Percentiles rank a stretch among this genome's conserved stretches.
Evolutionary conservation across 2,888 invertebrate species (phyloP).

Genomic region (Drosophila multiciliata): DNA sequence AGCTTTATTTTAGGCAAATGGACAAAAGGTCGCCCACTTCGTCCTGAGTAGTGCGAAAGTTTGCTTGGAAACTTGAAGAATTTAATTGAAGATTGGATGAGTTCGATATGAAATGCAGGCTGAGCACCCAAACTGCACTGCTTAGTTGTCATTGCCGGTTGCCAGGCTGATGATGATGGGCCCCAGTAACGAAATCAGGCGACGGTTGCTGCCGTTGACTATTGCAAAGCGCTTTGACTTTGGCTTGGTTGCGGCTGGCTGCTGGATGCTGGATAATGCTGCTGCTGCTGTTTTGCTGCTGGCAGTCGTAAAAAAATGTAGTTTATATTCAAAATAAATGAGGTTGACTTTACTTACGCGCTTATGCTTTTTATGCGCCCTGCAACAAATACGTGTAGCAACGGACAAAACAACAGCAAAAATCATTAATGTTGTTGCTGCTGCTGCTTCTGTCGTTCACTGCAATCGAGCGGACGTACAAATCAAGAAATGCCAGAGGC

Average conservation of each 20-base stretch:
- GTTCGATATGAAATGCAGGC: conserved; percentile 5
- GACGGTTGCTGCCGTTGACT: conserved; percentile 50
- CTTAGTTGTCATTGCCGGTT: conserved; percentile 28
- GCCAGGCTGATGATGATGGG: conserved; percentile 20
- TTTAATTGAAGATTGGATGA: not conserved
- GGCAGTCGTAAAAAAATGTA: conserved; percentile 79
- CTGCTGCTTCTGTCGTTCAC: conserved; percentile 33
- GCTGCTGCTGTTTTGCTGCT: conserved; percentile 46
- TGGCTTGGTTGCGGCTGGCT: conserved; percentile 35
- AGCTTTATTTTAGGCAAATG: not conserved
- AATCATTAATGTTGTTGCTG: conserved; percentile 50
- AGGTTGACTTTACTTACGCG: conserved; percentile 80
- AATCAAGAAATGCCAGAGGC: conserved; percentile 66
- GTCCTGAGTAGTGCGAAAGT: not conserved
- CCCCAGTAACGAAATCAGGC: conserved; percentile 33
- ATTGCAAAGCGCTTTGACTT: conserved; percentile 69
- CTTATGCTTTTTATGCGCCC: conserved; percentile 80
- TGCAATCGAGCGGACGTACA: conserved; percentile 45
- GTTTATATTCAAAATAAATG: conserved; percentile 80
- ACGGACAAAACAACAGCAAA: conserved; percentile 24
- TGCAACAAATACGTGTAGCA: conserved; percentile 64
- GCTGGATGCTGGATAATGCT: conserved; percentile 28
- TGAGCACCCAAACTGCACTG: conserved; percentile 23
- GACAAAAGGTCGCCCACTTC: conserved; percentile 9
- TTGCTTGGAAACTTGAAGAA: not conserved